phyloP scores from a whole-genome alignment of 37 sponge, comb jelly and placozoan genomes.

The Cliona cf. orientalis region DNA sequence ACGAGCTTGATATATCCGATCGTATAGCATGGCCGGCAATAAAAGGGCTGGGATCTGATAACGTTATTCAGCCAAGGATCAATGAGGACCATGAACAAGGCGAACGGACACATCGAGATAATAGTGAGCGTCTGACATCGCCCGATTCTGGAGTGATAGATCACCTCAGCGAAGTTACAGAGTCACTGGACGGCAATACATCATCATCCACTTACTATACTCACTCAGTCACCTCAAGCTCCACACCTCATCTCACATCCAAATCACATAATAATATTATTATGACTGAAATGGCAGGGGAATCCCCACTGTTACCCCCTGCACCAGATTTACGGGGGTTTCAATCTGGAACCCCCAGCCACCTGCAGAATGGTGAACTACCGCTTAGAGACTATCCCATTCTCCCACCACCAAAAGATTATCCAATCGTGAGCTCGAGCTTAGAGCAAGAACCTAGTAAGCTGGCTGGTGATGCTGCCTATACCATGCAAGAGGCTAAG shows the following conservation, averaged over 20 bases:
- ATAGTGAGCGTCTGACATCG: background rate
- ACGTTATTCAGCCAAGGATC: too few relatives aligned
- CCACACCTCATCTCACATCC: background rate
- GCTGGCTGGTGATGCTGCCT: too few relatives aligned
- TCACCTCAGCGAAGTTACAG: background rate
- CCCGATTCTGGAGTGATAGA: conserved; percentile 10
- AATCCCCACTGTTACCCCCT: too few relatives aligned
- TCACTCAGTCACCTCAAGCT: background rate
- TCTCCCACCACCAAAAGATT: background rate
- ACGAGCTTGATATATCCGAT: background rate
- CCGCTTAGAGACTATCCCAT: conserved; percentile 25
- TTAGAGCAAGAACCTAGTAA: too few relatives aligned
- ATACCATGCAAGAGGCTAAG: too few relatives aligned
- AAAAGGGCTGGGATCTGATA: too few relatives aligned
- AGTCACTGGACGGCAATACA: background rate
- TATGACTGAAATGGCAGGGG: background rate
- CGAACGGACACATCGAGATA: background rate
- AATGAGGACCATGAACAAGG: too few relatives aligned
- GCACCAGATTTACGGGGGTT: background rate
- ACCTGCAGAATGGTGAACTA: background rate
- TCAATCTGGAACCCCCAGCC: background rate
- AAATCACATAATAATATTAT: background rate
- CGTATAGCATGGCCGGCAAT: conserved; percentile 16
- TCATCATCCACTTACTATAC: background rate
- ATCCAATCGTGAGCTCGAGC: background rate